phyloP scores from a whole-genome alignment of 2,797 vertebrate species.

The Sebastes aleutianus region DNA sequence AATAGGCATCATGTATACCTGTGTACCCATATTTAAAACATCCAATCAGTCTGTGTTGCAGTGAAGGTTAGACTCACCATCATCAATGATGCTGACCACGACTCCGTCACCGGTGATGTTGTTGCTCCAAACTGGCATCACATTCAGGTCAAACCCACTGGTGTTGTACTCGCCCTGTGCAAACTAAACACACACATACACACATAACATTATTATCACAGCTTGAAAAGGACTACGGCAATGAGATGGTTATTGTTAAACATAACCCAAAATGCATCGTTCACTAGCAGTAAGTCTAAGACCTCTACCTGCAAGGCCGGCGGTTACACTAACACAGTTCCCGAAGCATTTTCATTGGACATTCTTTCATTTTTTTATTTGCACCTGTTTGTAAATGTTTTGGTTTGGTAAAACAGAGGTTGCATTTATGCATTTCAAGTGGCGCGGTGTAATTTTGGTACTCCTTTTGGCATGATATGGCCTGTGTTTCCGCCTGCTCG shows the following conservation, averaged over 20 bases:
- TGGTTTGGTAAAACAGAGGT: neutral
- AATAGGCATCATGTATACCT: neutral
- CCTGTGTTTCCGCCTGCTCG: neutral
- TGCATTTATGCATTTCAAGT: constrained; percentile 6
- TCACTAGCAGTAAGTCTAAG: neutral
- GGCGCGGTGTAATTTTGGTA: neutral
- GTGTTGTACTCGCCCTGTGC: constrained; percentile 51
- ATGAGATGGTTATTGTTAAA: neutral
- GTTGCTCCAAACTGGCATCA: constrained; percentile 66
- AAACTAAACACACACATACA: constrained; percentile 51
- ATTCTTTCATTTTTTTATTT: neutral
- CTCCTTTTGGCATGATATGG: neutral
- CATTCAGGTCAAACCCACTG: constrained; percentile 57
- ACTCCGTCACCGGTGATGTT: constrained; percentile 64
- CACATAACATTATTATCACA: neutral
- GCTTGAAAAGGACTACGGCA: neutral
- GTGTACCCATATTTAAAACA: neutral
- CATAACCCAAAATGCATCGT: neutral
- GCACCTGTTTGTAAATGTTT: neutral
- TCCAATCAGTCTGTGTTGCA: neutral
- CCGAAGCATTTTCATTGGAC: neutral
- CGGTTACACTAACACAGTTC: neutral
- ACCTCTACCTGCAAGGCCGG: neutral
- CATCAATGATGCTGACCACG: constrained; percentile 71
- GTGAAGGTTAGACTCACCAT: constrained; percentile 51